Percentiles rank a stretch among this genome's conserved stretches.
These are phyloP conservation scores for Malacosoma neustria DNA, from an alignment of 2,888 invertebrate genomes.

Conservation along the genomic window DNA sequence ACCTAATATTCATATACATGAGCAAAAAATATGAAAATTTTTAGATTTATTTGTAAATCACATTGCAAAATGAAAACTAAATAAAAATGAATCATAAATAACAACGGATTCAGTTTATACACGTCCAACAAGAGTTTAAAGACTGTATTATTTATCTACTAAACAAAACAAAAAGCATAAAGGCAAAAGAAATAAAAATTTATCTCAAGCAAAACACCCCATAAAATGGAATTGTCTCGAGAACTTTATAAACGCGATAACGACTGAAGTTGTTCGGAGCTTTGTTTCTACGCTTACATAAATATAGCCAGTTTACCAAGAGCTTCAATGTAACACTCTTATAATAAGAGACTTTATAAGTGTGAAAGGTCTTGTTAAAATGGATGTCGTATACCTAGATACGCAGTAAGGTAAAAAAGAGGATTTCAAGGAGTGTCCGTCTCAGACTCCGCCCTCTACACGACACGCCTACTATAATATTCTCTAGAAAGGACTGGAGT, in stretches of 20 bases:
- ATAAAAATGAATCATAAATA: too few species aligned
- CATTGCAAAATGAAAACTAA: too few species aligned
- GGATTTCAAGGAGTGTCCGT: constrained; percentile 68
- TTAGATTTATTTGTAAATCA: too few species aligned
- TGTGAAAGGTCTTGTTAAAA: constrained; percentile 36
- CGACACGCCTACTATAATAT: constrained; percentile 61
- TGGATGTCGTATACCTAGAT: constrained; percentile 57
- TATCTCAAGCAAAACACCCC: constrained; percentile 72
- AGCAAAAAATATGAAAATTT: too few species aligned
- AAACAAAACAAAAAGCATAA: constrained; percentile 42
- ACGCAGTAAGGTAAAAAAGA: constrained; percentile 67
- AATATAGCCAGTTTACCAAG: constrained; percentile 39
- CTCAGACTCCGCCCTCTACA: constrained; percentile 50
- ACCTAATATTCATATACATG: too few species aligned
- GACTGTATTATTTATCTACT: constrained; percentile 21
- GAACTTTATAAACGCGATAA: constrained; percentile 74
- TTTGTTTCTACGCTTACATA: constrained; percentile 66
- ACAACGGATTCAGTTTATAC: too few species aligned
- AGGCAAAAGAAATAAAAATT: constrained; percentile 65
- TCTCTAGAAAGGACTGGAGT: constrained; percentile 39
- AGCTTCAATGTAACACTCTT: constrained; percentile 2
- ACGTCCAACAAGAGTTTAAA: constrained; percentile 8
- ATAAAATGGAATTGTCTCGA: constrained; percentile 70
- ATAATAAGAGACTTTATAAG: constrained; percentile 9
- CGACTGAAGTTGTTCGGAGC: constrained; percentile 67